Percentiles rank a stretch among this genome's conserved stretches.
phyloP scores from a whole-genome alignment of 2,888 invertebrate species.

The Noctua pronuba region DNA sequence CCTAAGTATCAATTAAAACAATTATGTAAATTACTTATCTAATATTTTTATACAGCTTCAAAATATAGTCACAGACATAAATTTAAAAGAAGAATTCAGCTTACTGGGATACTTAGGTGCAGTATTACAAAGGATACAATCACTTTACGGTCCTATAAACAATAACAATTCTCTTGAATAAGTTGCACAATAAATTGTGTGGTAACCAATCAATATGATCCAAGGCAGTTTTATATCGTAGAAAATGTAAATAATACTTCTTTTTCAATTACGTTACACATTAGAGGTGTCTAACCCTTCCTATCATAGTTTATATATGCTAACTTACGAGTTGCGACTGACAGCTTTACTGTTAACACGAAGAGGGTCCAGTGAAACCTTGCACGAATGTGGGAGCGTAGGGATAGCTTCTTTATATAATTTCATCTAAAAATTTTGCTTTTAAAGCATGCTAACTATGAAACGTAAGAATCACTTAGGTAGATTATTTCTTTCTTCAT shows the following conservation, averaged over 20 bases:
- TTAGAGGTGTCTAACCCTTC: constrained; percentile 65
- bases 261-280: constrained; percentile 71
- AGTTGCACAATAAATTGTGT: constrained; percentile 55
- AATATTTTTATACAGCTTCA: constrained; percentile 35
- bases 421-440: constrained; percentile 72
- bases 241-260: constrained; percentile 80
- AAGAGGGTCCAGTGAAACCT: constrained; percentile 72
- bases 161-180: constrained; percentile 60
- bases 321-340: constrained; percentile 77
- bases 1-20: constrained; percentile 38
- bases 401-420: constrained; percentile 79
- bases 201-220: constrained; percentile 65
- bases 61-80: constrained; percentile 23
- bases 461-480: constrained; percentile 56
- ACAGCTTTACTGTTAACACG: constrained; percentile 68
- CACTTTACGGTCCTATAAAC: constrained; percentile 38
- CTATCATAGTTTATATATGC: constrained; percentile 76
- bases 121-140: constrained; percentile 44
- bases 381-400: constrained; percentile 78
- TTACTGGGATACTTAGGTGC: constrained; percentile 45
- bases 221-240: constrained; percentile 68
- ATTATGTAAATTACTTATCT: constrained; percentile 23
- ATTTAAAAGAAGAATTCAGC: constrained; percentile 9
- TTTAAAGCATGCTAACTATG: constrained; percentile 75
- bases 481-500: constrained; percentile 42